Evolutionary conservation across 1,140 invertebrate species (phyloP), one percentile per base, ranked within the genome.

Genomic region (Drosophila pectinifera): DNA sequence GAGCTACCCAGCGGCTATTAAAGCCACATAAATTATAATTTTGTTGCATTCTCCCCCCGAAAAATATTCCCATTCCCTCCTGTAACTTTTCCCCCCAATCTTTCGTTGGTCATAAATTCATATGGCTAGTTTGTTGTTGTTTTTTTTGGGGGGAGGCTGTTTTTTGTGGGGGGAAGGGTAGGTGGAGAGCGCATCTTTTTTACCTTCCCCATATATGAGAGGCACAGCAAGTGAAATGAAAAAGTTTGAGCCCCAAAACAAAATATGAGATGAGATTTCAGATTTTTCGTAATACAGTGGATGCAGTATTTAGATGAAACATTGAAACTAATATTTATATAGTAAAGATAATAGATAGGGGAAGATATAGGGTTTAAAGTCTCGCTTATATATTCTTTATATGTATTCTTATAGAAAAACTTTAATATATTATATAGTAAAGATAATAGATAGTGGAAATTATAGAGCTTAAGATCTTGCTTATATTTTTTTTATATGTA

Each of bases 11-110:
- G 57, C 77, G 84, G 84, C 84, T 80, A 89, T 89, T 89, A 89
- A 89, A 89, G 84, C 80, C 84, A 89, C 84, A 89, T 89, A 89
- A 89, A 89, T 89, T 89, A 89, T 89, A 89, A 89, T 89, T 86
- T 89, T 89, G 84, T 84, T 89, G 84, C 84, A 89, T 65, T 74
- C 28, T n/a, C 48, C 49, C 45, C 36, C 59, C 56, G 26, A 26
- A 26, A 26, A 26, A 26, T 26, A 22, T 7, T 43, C 58, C 31
- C 43, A 13, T n/a, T 1, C 3, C 28, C 28, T n/a, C 20, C 36
- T 55, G 51, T 57, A 53, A 54, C 48, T 62, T 62, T 39, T 16
- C 43, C 45, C 58, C 80, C 20, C 55, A 54, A 43, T 45, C 59
- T 43, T 34, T n/a, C 8, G n/a, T 8, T 68, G 72, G 46, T 73